Conservation (phyloP, 2,888 invertebrate species). For the Oscheius myriophilus region DNA sequence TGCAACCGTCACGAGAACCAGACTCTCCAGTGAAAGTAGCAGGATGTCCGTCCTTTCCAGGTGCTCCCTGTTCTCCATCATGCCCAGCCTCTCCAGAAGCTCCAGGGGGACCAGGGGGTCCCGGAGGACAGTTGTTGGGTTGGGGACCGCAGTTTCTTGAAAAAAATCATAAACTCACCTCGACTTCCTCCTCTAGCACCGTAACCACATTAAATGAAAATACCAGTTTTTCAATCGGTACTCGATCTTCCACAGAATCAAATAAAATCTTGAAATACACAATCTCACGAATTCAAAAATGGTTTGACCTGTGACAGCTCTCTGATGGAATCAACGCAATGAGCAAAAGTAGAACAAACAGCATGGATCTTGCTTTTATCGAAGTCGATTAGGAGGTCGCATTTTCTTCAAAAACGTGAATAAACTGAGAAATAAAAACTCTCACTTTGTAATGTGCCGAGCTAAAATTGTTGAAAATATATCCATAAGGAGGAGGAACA, state of each 20-base stretch:
- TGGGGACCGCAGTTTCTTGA: no score
- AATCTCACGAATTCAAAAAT: no score
- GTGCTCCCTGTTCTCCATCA: no score
- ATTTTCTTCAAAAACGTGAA: constrained; percentile 4
- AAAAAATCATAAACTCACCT: constrained; percentile 31
- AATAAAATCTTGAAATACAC: constrained; percentile 22
- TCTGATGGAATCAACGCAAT: background rate
- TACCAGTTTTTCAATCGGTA: constrained; percentile 39
- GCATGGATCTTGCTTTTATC: constrained; percentile 11
- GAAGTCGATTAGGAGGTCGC: constrained; percentile 10
- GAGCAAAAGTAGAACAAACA: background rate
- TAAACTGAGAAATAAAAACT: background rate
- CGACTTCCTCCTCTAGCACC: constrained; percentile 46
- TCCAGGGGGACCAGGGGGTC: no score
- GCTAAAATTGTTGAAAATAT: constrained; percentile 44
- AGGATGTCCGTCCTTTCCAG: no score
- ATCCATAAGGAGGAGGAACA: constrained; percentile 39
- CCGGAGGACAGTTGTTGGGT: no score
- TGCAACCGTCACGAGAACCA: no score
- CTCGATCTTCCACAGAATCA: constrained; percentile 41
- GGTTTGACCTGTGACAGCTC: background rate
- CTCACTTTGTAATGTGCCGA: constrained; percentile 38
- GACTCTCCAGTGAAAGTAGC: no score
- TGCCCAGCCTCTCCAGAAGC: no score
- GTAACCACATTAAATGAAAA: constrained; percentile 45